A percentile compares a stretch with the other conserved stretches of the same genome.
phyloP scores from a whole-genome alignment of 2,888 invertebrate species.

The Pandemis cinnamomeana region DNA sequence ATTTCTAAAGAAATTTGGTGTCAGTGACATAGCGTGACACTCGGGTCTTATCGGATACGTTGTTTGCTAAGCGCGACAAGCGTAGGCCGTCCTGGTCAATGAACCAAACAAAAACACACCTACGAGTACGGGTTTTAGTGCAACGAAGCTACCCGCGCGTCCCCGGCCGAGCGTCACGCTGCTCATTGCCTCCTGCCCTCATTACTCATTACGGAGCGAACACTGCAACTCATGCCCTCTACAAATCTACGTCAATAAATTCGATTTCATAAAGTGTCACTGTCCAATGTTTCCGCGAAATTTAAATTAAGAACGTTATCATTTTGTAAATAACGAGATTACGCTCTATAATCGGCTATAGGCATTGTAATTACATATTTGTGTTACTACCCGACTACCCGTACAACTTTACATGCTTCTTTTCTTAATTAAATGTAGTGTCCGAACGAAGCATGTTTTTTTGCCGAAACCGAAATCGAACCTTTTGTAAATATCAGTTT shows the following conservation, averaged over 20 bases:
- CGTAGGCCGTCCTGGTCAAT: slow-evolving; percentile 75
- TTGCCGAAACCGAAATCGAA: not conserved
- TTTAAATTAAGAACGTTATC: not conserved
- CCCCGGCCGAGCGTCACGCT: slow-evolving; percentile 17
- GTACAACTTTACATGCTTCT: not conserved
- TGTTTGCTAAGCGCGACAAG: slow-evolving; percentile 78
- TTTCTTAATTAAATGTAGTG: no score
- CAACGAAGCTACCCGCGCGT: slow-evolving; percentile 15
- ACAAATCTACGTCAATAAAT: not conserved
- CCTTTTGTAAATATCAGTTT: no score
- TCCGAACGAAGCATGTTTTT: not conserved
- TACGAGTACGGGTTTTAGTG: slow-evolving; percentile 36
- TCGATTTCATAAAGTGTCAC: not conserved
- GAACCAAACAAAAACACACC: slow-evolving; percentile 76
- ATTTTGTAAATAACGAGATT: not conserved
- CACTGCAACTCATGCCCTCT: not conserved
- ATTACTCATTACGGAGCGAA: not conserved
- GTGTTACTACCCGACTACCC: not conserved
- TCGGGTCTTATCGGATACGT: slow-evolving; percentile 80
- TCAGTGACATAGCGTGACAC: slow-evolving; percentile 77
- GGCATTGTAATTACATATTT: not conserved
- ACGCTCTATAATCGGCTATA: not conserved
- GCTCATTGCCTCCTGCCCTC: slow-evolving; percentile 8
- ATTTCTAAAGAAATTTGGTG: slow-evolving; percentile 53
- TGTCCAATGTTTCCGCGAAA: not conserved